phyloP scores from a whole-genome alignment of 2,888 invertebrate genomes.

The Troilus luridus region DNA sequence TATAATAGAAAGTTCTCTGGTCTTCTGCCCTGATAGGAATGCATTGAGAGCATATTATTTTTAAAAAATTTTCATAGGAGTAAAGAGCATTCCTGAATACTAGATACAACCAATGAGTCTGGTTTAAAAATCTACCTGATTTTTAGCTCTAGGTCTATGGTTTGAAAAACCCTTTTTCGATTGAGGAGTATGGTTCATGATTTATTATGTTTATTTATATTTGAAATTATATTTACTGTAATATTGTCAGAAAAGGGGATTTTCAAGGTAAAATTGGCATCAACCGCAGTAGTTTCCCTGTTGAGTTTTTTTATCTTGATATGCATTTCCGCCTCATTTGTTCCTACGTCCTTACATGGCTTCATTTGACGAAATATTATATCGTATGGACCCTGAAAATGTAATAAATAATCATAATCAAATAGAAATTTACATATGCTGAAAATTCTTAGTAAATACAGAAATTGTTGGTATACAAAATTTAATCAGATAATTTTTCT shows the following conservation, averaged over 20 bases:
- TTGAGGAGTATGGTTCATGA: neutral
- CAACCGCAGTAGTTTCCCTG: neutral
- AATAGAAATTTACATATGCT: too few relatives aligned
- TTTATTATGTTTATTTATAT: neutral
- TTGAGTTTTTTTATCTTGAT: slow-evolving; percentile 5
- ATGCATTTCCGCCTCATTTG: neutral
- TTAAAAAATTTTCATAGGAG: too few relatives aligned
- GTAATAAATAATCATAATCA: neutral
- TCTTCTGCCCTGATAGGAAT: too few relatives aligned
- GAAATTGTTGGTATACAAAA: neutral
- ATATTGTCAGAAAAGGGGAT: neutral
- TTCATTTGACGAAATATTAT: neutral
- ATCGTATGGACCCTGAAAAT: slow-evolving; percentile 40
- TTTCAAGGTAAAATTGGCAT: neutral
- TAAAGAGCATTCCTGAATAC: too few relatives aligned
- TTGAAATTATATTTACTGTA: neutral
- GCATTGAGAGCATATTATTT: too few relatives aligned
- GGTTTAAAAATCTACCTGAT: too few relatives aligned
- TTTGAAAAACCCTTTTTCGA: too few relatives aligned
- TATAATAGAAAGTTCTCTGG: too few relatives aligned
- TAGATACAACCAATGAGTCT: too few relatives aligned
- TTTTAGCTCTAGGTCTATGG: too few relatives aligned
- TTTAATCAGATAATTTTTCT: neutral
- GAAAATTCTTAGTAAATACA: neutral
- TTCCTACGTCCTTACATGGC: neutral